These are phyloP conservation scores for Decapterus maruadsi DNA, from an alignment of 2,797 vertebrate genomes.

Conservation along the genomic window DNA sequence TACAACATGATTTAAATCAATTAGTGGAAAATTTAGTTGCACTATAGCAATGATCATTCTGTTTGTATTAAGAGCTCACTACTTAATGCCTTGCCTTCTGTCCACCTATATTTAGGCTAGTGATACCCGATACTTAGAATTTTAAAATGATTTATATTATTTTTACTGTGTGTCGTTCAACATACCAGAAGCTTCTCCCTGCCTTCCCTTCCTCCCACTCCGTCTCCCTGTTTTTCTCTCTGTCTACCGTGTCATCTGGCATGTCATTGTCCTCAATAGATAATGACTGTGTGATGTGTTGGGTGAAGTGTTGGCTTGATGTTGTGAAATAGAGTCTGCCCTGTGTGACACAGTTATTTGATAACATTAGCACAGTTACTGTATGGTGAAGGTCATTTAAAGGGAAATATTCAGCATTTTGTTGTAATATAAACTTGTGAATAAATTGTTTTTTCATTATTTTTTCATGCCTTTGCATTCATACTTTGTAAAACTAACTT, in stretches of 20 bases:
- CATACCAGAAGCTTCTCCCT: not conserved
- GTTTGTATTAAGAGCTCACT: not conserved
- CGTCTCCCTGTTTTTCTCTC: not conserved
- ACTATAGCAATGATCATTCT: not conserved
- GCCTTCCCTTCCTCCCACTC: not conserved
- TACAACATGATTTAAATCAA: not conserved
- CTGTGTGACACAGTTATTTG: not conserved
- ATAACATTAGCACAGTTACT: not conserved
- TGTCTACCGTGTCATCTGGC: conserved; percentile 2
- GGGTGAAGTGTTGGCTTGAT: not conserved
- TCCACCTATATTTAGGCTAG: not conserved
- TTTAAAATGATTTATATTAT: not conserved
- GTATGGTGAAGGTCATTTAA: not conserved
- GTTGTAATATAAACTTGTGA: conserved; percentile 35
- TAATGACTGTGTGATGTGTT: conserved; percentile 8
- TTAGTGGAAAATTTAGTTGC: not conserved
- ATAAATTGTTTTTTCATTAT: conserved; percentile 28
- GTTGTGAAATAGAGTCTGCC: conserved; percentile 1
- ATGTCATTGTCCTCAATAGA: not conserved
- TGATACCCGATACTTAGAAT: not conserved
- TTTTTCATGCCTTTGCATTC: not conserved
- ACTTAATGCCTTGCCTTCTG: not conserved
- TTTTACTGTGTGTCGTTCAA: not conserved
- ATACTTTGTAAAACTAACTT: not conserved
- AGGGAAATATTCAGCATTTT: conserved; percentile 33